Evolutionary conservation across 2,797 vertebrate species (phyloP).

Genomic region (Phylloscopus collybita): DNA sequence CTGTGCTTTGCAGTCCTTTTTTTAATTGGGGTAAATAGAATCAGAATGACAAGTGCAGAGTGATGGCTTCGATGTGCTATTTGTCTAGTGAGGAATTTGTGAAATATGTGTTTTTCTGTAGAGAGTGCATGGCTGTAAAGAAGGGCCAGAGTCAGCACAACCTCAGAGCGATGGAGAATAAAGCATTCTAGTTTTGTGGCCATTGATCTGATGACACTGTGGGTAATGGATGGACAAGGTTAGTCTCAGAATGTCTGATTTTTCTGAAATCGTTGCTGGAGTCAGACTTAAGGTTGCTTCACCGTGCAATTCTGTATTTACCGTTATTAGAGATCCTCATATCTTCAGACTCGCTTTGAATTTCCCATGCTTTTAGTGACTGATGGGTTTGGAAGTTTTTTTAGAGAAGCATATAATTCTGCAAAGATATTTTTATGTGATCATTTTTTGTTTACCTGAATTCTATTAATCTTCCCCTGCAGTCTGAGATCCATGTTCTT

Average conservation of each 20-base stretch:
- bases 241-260: constrained; percentile 66
- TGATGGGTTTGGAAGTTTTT: constrained; percentile 24
- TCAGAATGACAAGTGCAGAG: constrained; percentile 46
- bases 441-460: constrained; percentile 51
- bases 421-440: constrained; percentile 24
- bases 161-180: constrained; percentile 64
- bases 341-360: constrained; percentile 15
- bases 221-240: constrained; percentile 70
- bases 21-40: constrained; percentile 59
- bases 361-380: constrained; percentile 38
- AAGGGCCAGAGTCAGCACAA: constrained; percentile 70
- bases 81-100: constrained; percentile 62
- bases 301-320: constrained; percentile 35
- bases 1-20: constrained; percentile 8
- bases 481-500: neutral
- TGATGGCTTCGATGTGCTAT: constrained; percentile 50
- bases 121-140: constrained; percentile 59
- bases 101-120: constrained; percentile 72
- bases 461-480: neutral
- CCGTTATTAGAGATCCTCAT: neutral
- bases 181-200: constrained; percentile 69
- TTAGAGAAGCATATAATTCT: constrained; percentile 8
- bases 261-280: constrained; percentile 62
- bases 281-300: constrained; percentile 60
- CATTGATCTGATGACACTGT: constrained; percentile 71